phyloP scores from a whole-genome alignment of 1,140 invertebrate species.

The Megalonaias nervosa region DNA sequence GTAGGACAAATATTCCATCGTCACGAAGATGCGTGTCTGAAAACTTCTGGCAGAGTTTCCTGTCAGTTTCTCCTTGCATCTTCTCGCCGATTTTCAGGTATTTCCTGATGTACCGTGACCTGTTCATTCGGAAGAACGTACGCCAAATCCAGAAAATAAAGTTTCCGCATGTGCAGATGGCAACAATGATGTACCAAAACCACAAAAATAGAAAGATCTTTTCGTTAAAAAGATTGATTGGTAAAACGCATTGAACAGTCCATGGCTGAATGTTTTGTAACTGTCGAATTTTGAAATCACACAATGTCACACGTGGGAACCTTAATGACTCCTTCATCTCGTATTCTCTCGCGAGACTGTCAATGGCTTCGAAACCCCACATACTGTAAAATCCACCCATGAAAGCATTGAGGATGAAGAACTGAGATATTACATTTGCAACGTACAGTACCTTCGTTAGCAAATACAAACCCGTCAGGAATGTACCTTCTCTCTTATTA shows the following conservation, averaged over 20 bases:
- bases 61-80: slow-evolving; percentile 54
- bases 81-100: slow-evolving; percentile 62
- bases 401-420: slow-evolving; percentile 73
- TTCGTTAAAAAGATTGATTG: slow-evolving; percentile 76
- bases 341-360: slow-evolving; percentile 67
- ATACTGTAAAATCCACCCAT: slow-evolving; percentile 72
- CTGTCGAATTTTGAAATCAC: slow-evolving; percentile 73
- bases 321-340: slow-evolving; percentile 68
- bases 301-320: slow-evolving; percentile 72
- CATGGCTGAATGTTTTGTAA: slow-evolving; percentile 63
- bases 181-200: slow-evolving; percentile 69
- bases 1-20: slow-evolving; percentile 68
- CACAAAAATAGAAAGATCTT: slow-evolving; percentile 73
- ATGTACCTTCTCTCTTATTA: slow-evolving; percentile 73
- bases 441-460: slow-evolving; percentile 73
- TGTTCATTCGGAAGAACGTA: slow-evolving; percentile 53
- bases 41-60: slow-evolving; percentile 59
- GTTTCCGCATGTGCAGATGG: slow-evolving; percentile 55
- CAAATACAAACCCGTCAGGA: slow-evolving; percentile 72
- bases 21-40: slow-evolving; percentile 66
- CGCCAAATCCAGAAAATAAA: slow-evolving; percentile 65
- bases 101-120: slow-evolving; percentile 64
- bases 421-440: slow-evolving; percentile 72
- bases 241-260: slow-evolving; percentile 74
- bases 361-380: slow-evolving; percentile 72